A percentile compares a stretch with the other conserved stretches of the same genome.
Conservation (phyloP, 2,888 invertebrate species). For the Meghimatium bilineatum region DNA sequence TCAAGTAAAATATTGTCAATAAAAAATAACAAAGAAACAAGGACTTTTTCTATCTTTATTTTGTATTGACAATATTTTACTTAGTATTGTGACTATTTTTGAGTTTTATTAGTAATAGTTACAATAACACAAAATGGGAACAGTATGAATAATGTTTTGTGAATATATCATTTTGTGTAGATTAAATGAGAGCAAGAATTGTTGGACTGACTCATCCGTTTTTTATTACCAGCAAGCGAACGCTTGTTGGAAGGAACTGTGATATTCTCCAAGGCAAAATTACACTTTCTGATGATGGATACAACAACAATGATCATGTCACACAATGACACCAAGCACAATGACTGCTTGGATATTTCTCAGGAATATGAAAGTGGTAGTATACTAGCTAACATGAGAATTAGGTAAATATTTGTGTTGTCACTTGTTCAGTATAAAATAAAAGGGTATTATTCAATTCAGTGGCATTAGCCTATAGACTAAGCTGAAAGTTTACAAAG, state of each 20-base stretch:
- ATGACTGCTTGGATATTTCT: neutral
- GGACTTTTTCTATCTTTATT: too few relatives aligned
- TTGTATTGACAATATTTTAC: too few relatives aligned
- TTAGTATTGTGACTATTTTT: too few relatives aligned
- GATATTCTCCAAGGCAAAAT: slow-evolving; percentile 31
- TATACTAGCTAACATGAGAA: neutral
- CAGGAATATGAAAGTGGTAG: neutral
- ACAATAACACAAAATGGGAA: neutral
- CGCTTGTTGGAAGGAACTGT: slow-evolving; percentile 24
- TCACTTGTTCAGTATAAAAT: too few relatives aligned
- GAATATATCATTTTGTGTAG: neutral
- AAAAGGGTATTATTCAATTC: too few relatives aligned
- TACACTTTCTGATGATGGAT: slow-evolving; percentile 43
- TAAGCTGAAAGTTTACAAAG: too few relatives aligned
- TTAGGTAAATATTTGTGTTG: slow-evolving; percentile 24
- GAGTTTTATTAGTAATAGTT: too few relatives aligned
- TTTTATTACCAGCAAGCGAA: slow-evolving; percentile 5
- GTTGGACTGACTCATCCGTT: neutral
- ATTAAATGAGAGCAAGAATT: neutral
- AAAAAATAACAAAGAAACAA: too few relatives aligned
- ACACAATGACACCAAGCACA: neutral
- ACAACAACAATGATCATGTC: neutral
- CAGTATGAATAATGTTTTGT: neutral
- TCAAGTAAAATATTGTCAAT: too few relatives aligned
- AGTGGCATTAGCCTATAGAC: too few relatives aligned